Conservation (phyloP, 2,888 invertebrate species). For the Trichopoda pennipes region DNA sequence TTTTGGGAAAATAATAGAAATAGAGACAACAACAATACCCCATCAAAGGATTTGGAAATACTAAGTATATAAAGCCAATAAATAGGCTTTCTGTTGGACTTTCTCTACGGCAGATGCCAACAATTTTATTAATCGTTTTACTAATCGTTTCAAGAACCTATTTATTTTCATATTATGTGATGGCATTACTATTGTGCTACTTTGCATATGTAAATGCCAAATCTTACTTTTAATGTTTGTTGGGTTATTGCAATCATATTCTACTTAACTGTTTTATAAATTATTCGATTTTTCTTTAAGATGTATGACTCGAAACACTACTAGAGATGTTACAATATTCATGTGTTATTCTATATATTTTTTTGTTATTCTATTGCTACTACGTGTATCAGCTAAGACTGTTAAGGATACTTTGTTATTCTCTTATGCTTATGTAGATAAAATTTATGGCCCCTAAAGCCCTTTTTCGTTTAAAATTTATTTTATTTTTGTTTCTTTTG, state of each 20-base stretch:
- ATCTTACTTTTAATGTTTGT: not conserved
- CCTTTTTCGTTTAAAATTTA: conserved; percentile 23
- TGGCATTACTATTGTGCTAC: too few relatives aligned
- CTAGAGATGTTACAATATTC: conserved; percentile 4
- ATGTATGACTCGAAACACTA: conserved; percentile 44
- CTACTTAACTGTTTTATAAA: conserved; percentile 45
- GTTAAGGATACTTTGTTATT: not conserved
- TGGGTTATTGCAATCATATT: conserved; percentile 37
- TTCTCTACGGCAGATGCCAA: too few relatives aligned
- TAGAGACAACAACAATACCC: too few relatives aligned
- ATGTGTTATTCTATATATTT: not conserved
- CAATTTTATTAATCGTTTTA: too few relatives aligned
- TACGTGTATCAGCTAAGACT: not conserved
- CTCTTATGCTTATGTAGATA: conserved; percentile 40
- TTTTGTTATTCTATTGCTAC: not conserved
- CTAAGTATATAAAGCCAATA: too few relatives aligned
- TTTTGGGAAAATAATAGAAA: too few relatives aligned
- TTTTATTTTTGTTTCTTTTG: conserved; percentile 7
- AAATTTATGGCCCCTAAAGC: conserved; percentile 57
- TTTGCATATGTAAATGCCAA: not conserved
- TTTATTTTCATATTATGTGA: too few relatives aligned
- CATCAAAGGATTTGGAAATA: too few relatives aligned
- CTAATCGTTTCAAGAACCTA: too few relatives aligned
- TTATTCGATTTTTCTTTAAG: conserved; percentile 54
- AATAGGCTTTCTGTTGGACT: too few relatives aligned